Evolutionary conservation across 2,113 vertebrate genomes (phyloP).

Genomic region (Muntiacus reevesi): DNA sequence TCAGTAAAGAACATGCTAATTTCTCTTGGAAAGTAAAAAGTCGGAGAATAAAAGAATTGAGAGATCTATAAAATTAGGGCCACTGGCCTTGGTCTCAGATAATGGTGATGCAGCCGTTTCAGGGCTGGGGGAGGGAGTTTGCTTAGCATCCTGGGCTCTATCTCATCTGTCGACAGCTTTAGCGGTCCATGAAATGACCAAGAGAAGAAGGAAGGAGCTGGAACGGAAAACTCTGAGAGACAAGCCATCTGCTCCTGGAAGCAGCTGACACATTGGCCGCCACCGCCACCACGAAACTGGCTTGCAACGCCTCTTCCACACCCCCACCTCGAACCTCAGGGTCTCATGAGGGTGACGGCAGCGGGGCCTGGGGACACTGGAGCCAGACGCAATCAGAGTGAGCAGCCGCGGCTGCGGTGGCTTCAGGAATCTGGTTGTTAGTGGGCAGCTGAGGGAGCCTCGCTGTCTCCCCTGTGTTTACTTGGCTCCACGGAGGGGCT

Average conservation of each 20-base stretch:
- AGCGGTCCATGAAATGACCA: background rate
- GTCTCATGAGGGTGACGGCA: constrained; percentile 51
- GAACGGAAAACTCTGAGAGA: background rate
- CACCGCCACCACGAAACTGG: background rate
- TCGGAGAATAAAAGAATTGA: background rate
- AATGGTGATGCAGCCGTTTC: background rate
- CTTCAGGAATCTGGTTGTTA: constrained; percentile 69
- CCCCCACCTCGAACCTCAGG: background rate
- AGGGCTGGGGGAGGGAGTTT: background rate
- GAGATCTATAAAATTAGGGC: background rate
- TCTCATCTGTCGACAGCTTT: background rate
- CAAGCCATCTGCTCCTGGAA: background rate
- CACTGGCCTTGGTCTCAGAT: background rate
- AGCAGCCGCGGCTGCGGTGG: constrained; percentile 46
- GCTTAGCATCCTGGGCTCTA: background rate
- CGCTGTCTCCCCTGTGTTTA: constrained; percentile 70
- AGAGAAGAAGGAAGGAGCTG: background rate
- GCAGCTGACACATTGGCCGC: background rate
- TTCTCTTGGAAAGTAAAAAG: background rate
- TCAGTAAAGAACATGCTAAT: background rate
- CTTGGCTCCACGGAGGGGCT: constrained; percentile 58
- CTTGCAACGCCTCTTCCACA: background rate
- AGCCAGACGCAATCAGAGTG: constrained; percentile 65
- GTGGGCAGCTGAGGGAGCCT: constrained; percentile 66
- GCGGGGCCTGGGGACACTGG: constrained; percentile 8